Percentiles rank a stretch among this genome's conserved stretches.
These are phyloP conservation scores for Melangyna quadrimaculata DNA, from an alignment of 2,888 invertebrate genomes.

Conservation along the genomic window DNA sequence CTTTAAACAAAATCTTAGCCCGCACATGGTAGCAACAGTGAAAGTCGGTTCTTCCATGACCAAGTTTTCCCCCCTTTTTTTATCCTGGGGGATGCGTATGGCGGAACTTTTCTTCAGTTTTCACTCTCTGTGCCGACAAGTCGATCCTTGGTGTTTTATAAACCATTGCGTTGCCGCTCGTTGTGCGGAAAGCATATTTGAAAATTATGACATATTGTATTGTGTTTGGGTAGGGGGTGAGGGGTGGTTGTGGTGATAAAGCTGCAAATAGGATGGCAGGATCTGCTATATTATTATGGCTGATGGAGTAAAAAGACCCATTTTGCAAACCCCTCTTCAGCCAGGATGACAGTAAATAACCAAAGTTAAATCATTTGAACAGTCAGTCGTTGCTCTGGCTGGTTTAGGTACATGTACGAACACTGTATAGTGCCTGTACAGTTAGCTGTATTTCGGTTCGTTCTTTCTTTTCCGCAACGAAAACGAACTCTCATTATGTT, in stretches of 20 bases:
- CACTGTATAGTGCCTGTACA: no score
- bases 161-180: conserved; percentile 2
- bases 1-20: no score
- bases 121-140: conserved; percentile 35
- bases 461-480: conserved; percentile 6
- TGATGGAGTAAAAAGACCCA: conserved; percentile 18
- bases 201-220: conserved; percentile 70
- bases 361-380: conserved; percentile 68
- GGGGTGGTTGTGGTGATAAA: not conserved
- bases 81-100: conserved; percentile 9
- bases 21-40: not conserved
- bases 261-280: not conserved
- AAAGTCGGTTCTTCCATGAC: conserved; percentile 40
- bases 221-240: not conserved
- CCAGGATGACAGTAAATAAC: conserved; percentile 68
- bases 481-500: conserved; percentile 65
- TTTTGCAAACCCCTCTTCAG: conserved; percentile 18
- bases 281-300: conserved; percentile 1
- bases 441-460: not conserved
- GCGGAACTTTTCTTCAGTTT: conserved; percentile 66
- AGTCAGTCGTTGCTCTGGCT: conserved; percentile 39
- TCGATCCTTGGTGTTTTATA: conserved; percentile 14
- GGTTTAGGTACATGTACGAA: no score
- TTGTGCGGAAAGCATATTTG: conserved; percentile 62
- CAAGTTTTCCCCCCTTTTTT: conserved; percentile 40